Evolutionary conservation across 2,888 invertebrate genomes (phyloP).

Genomic region (Ecliptopera silaceata): DNA sequence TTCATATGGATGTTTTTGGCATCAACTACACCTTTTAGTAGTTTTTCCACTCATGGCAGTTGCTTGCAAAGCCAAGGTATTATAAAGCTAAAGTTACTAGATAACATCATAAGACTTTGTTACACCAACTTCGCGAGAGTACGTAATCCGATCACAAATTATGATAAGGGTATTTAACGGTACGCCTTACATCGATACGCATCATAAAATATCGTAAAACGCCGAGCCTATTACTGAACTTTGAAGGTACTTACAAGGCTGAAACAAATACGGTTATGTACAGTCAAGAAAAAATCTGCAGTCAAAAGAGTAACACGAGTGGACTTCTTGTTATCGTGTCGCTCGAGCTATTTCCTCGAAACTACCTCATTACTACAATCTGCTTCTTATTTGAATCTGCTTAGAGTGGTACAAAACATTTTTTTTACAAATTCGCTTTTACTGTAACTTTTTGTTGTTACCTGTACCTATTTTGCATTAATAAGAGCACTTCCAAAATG

Average conservation of each 20-base stretch:
- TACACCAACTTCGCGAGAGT: conserved; percentile 1
- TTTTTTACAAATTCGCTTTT: too few relatives aligned
- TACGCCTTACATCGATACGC: conserved; percentile 24
- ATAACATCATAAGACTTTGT: not conserved
- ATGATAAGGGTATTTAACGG: conserved; percentile 26
- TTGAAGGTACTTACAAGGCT: conserved; percentile 3
- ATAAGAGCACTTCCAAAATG: too few relatives aligned
- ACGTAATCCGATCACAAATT: conserved; percentile 17
- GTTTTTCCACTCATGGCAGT: too few relatives aligned
- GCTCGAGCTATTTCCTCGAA: not conserved
- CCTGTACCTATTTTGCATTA: too few relatives aligned
- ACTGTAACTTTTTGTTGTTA: too few relatives aligned
- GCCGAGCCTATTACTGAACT: conserved; percentile 18
- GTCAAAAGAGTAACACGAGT: not conserved
- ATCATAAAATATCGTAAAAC: conserved; percentile 19
- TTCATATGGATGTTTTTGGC: too few relatives aligned
- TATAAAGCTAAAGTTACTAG: too few relatives aligned
- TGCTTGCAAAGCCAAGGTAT: too few relatives aligned
- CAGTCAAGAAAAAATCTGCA: not conserved
- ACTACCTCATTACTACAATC: not conserved
- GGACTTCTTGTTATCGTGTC: not conserved
- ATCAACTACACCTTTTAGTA: too few relatives aligned
- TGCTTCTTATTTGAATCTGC: not conserved
- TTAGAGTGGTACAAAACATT: too few relatives aligned
- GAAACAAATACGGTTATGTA: not conserved